These are phyloP conservation scores for Podargus strigoides DNA, from an alignment of 2,797 vertebrate species.

Conservation along the genomic window DNA sequence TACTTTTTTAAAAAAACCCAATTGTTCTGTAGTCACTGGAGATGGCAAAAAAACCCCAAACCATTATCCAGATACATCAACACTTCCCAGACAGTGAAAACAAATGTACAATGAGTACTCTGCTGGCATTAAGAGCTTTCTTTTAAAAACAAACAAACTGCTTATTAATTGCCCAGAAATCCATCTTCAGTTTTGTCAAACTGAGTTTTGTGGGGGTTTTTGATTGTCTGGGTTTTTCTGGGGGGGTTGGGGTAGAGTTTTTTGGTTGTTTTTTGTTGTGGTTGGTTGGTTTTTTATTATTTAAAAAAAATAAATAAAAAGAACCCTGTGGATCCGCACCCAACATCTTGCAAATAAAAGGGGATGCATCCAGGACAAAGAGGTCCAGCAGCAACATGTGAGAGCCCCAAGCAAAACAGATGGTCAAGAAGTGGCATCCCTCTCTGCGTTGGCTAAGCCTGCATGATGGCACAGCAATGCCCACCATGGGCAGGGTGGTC, in stretches of 20 bases:
- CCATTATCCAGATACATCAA: not conserved
- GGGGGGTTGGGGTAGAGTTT: not conserved
- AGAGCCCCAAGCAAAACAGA: not conserved
- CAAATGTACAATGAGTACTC: not conserved
- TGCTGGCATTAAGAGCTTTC: not conserved
- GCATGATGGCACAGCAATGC: rapidly evolving
- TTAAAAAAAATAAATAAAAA: too few species aligned
- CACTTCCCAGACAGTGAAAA: not conserved
- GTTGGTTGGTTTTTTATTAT: not conserved
- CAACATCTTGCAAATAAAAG: not conserved
- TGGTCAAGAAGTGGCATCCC: not conserved
- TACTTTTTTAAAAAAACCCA: not conserved
- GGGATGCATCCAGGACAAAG: not conserved
- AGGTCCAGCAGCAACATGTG: not conserved
- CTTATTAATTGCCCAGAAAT: not conserved
- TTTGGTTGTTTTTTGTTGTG: not conserved
- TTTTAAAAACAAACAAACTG: not conserved
- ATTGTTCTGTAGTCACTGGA: not conserved
- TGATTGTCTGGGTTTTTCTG: too few species aligned
- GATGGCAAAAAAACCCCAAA: not conserved
- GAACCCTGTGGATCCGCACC: not conserved
- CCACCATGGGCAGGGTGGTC: not conserved
- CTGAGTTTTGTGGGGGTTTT: not conserved
- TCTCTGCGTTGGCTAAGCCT: not conserved
- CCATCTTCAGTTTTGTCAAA: not conserved